Percentiles rank a stretch among this genome's conserved stretches.
phyloP scores from a whole-genome alignment of 2,797 vertebrate species.

The Tokudaia muenninki region DNA sequence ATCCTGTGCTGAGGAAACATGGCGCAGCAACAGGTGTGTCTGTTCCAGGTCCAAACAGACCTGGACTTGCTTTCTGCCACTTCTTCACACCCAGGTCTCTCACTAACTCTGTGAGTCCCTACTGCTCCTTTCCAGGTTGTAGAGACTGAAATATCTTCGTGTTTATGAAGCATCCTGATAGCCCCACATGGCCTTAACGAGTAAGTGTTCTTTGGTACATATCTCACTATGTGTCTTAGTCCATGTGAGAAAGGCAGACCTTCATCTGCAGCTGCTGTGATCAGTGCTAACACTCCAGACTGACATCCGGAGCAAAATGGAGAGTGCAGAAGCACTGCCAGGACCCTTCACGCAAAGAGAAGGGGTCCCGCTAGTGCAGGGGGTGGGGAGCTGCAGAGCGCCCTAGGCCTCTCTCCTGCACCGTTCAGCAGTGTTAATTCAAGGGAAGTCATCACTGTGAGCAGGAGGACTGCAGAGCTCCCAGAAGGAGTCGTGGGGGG shows the following conservation, averaged over 20 bases:
- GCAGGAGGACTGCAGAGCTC: neutral
- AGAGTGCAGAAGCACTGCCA: neutral
- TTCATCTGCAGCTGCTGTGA: too few species aligned
- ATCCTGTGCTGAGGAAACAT: fast-evolving
- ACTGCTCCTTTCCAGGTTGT: neutral
- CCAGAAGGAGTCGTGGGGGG: neutral
- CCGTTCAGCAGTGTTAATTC: neutral
- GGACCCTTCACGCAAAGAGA: neutral
- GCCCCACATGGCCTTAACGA: neutral
- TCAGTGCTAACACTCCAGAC: neutral
- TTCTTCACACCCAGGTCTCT: neutral
- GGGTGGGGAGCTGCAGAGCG: neutral
- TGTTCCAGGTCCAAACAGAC: neutral
- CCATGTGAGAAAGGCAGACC: neutral
- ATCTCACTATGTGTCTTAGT: fast-evolving
- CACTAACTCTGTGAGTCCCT: neutral
- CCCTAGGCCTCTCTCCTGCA: neutral
- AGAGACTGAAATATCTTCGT: too few species aligned
- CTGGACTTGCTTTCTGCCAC: neutral
- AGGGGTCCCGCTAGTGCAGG: neutral
- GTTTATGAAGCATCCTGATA: neutral
- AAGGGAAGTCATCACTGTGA: neutral
- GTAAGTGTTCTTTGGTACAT: neutral
- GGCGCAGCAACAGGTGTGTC: fast-evolving
- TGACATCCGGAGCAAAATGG: neutral